Percentiles rank a stretch among this genome's conserved stretches.
Evolutionary conservation across 53 echinoderm and acorn worm genomes (phyloP).

Genomic region (Luidia sarsii): DNA sequence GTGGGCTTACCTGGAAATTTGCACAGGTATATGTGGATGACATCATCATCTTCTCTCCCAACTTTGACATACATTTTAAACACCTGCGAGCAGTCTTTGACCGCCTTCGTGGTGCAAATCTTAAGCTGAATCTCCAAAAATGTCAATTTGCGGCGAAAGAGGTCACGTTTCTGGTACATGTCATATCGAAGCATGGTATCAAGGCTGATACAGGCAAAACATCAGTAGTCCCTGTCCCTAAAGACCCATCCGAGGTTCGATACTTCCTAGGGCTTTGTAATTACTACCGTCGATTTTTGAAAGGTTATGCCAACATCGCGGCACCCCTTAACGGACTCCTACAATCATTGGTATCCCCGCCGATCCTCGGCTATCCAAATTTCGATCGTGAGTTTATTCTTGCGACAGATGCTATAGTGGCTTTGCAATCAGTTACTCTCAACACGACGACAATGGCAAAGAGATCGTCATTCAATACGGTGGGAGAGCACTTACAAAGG

Average conservation of each 20-base stretch:
- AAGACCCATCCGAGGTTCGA: background rate
- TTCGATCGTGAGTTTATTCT: constrained; percentile 43
- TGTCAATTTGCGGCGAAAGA: constrained; percentile 26
- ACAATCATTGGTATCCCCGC: constrained; percentile 26
- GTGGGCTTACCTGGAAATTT: constrained; percentile 57
- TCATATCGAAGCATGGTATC: background rate
- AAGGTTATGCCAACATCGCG: constrained; percentile 4
- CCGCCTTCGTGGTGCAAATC: background rate
- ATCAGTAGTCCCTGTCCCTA: background rate
- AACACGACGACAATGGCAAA: background rate
- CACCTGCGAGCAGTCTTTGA: constrained; percentile 11
- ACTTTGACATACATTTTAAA: constrained; percentile 12
- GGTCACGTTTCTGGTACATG: constrained; percentile 24
- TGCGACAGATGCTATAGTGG: constrained; percentile 37
- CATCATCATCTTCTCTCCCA: constrained; percentile 18
- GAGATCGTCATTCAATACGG: background rate
- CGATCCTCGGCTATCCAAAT: constrained; percentile 35
- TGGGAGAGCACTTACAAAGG: background rate
- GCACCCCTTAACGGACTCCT: background rate
- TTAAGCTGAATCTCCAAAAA: constrained; percentile 3
- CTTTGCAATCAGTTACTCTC: constrained; percentile 6
- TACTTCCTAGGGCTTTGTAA: background rate
- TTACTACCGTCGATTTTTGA: background rate
- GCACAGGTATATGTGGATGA: constrained; percentile 60
- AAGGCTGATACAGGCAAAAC: background rate